Percentiles rank a stretch among this genome's conserved stretches.
phyloP scores from a whole-genome alignment of 2,113 vertebrate genomes.

The Apus apus region DNA sequence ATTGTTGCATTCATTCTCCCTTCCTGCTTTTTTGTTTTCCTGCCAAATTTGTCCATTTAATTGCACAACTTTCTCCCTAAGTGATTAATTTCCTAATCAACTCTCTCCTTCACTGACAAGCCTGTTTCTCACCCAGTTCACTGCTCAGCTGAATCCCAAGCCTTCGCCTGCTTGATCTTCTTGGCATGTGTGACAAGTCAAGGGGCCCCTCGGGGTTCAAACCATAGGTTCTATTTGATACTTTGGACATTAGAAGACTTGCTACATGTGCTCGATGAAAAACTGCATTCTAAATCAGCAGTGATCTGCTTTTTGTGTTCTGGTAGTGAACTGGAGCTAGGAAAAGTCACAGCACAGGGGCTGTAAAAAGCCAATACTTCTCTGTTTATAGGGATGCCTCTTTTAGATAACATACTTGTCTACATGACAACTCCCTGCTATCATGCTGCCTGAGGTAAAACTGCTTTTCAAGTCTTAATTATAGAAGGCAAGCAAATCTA shows the following conservation, averaged over 20 bases:
- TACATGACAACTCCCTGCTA: neutral
- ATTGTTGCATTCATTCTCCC: constrained; percentile 18
- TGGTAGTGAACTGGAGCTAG: neutral
- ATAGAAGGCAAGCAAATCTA: neutral
- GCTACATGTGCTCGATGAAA: fast-evolving
- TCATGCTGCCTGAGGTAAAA: neutral
- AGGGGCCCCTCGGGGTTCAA: neutral
- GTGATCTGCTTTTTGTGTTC: neutral
- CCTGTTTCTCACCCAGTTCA: neutral
- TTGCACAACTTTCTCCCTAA: constrained; percentile 49
- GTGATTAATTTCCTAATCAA: constrained; percentile 50
- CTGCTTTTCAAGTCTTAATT: neutral
- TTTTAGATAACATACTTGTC: neutral
- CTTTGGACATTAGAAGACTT: neutral
- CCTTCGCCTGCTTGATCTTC: constrained; percentile 33
- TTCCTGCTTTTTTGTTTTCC: constrained; percentile 42
- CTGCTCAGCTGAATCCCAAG: neutral
- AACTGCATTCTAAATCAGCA: neutral
- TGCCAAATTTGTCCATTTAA: constrained; percentile 58
- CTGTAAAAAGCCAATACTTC: neutral
- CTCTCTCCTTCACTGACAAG: neutral
- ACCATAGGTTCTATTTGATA: fast-evolving
- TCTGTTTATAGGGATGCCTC: neutral
- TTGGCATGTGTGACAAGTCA: neutral
- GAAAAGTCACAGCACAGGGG: neutral